Evolutionary conservation across 2,113 vertebrate species (phyloP).

Genomic region (Fulmarus glacialis): DNA sequence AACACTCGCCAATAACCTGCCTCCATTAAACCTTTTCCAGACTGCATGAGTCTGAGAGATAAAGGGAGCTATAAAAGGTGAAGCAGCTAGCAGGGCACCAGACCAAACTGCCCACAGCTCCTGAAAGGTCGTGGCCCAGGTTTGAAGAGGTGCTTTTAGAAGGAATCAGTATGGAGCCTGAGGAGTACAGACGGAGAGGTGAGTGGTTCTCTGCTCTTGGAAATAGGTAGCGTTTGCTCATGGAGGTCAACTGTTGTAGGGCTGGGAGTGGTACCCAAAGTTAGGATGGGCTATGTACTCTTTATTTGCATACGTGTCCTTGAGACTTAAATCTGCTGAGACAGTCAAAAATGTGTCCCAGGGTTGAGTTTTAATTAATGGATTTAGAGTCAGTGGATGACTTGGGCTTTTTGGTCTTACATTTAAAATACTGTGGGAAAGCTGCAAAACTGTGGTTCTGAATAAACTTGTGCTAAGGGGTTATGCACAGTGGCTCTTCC

Average conservation of each 20-base stretch:
- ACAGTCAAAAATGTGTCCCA: not conserved
- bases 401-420: not conserved
- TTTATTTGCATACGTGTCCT: not conserved
- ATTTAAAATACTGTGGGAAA: not conserved
- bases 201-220: not conserved
- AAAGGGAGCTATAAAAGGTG: slow-evolving; percentile 65
- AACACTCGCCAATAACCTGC: slow-evolving; percentile 54
- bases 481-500: not conserved
- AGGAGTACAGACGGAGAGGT: slow-evolving; percentile 81
- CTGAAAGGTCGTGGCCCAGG: not conserved
- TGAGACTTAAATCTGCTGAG: not conserved
- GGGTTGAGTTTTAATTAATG: not conserved
- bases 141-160: not conserved
- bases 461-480: not conserved
- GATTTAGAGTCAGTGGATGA: not conserved
- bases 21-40: slow-evolving; percentile 48
- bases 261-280: not conserved
- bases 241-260: not conserved
- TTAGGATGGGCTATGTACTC: not conserved
- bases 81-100: not conserved
- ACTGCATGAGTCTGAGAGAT: slow-evolving; percentile 29
- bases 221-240: fast-evolving
- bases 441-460: not conserved
- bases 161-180: slow-evolving; percentile 52
- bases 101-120: not conserved